Evolutionary conservation across 2,113 vertebrate genomes (phyloP).

Genomic region (Isichthys henryi): DNA sequence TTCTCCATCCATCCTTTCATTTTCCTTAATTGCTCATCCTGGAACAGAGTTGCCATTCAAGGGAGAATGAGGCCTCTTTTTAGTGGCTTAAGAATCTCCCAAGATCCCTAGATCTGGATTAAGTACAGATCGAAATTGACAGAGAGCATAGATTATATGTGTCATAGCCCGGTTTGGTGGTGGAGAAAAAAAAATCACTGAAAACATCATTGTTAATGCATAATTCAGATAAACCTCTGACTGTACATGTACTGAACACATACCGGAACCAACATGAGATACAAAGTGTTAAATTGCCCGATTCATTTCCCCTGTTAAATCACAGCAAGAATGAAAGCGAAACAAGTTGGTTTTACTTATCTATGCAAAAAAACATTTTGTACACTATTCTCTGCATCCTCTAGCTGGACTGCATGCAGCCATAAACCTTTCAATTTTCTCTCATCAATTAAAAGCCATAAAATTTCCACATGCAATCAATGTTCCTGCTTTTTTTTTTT

Average conservation of each 20-base stretch:
- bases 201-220: not conserved
- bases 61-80: not conserved
- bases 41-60: not conserved
- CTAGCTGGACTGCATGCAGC: not conserved
- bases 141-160: not conserved
- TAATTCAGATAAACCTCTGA: not conserved
- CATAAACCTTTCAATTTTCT: slow-evolving; percentile 23
- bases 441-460: slow-evolving; percentile 35
- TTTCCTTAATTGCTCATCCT: not conserved
- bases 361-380: not conserved
- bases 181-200: not conserved
- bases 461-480: slow-evolving; percentile 41
- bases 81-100: not conserved
- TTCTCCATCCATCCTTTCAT: not conserved
- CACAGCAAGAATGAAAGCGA: not conserved
- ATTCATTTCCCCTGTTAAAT: not conserved
- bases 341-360: not conserved
- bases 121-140: not conserved
- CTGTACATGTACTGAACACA: not conserved
- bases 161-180: not conserved
- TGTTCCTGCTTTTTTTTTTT: slow-evolving; percentile 28
- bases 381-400: not conserved
- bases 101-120: not conserved
- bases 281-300: not conserved
- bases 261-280: not conserved